These are phyloP conservation scores for Dioctria rufipes DNA, from an alignment of 2,888 invertebrate genomes.

Conservation along the genomic window DNA sequence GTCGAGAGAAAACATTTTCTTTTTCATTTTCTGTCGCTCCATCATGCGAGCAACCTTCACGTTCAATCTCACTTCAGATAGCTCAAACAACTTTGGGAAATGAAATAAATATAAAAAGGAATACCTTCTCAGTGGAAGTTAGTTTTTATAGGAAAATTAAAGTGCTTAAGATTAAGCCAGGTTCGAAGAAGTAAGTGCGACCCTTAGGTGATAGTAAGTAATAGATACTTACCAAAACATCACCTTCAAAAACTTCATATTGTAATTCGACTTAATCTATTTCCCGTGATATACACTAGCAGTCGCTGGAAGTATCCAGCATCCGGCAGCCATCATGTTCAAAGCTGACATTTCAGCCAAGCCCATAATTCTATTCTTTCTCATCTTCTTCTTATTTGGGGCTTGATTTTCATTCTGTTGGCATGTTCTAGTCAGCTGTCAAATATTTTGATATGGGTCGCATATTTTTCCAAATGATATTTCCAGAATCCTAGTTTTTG, in stretches of 20 bases:
- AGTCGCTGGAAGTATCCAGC: background rate
- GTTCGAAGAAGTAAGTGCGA: too few species aligned
- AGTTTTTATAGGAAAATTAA: too few species aligned
- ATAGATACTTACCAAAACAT: too few species aligned
- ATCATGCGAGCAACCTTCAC: background rate
- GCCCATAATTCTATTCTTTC: constrained; percentile 24
- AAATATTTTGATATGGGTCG: constrained; percentile 72
- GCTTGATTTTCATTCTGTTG: constrained; percentile 58
- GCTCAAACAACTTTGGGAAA: constrained; percentile 1
- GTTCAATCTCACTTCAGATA: background rate
- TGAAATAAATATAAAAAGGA: background rate
- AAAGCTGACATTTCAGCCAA: constrained; percentile 39
- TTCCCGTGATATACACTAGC: background rate
- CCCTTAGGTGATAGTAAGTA: too few species aligned
- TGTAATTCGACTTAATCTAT: too few species aligned
- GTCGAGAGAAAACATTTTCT: constrained; percentile 26
- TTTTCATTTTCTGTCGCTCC: constrained; percentile 23
- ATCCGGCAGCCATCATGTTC: constrained; percentile 36
- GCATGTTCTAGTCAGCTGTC: constrained; percentile 72
- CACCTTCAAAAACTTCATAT: too few species aligned
- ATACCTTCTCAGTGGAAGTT: too few species aligned
- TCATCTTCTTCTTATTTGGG: constrained; percentile 51
- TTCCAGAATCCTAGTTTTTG: constrained; percentile 50
- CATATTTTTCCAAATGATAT: constrained; percentile 58
- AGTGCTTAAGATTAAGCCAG: too few species aligned